phyloP scores from a whole-genome alignment of 2,113 vertebrate species.

The Fulica atra region DNA sequence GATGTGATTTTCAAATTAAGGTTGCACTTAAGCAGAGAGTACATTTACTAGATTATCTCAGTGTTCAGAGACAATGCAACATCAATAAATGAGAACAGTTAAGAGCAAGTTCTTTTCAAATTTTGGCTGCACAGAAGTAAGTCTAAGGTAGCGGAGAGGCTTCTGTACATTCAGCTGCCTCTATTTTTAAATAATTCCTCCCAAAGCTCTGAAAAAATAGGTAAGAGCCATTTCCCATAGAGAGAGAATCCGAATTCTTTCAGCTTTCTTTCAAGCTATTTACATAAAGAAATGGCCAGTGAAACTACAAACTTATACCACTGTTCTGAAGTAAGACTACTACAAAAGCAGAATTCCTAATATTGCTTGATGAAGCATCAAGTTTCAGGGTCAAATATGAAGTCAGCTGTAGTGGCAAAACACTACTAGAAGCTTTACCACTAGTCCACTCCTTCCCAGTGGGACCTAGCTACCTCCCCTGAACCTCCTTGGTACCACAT shows the following conservation, averaged over 20 bases:
- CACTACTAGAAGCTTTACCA: neutral
- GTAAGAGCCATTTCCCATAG: neutral
- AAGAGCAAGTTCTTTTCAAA: neutral
- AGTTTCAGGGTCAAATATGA: neutral
- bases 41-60: constrained; percentile 29
- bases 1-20: constrained; percentile 44
- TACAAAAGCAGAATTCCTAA: neutral
- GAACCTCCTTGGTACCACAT: neutral
- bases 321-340: neutral
- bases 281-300: neutral
- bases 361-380: neutral
- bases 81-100: neutral
- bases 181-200: neutral
- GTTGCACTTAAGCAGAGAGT: neutral
- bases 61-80: neutral
- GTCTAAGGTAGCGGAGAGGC: neutral
- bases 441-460: neutral
- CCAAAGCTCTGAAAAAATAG: no score
- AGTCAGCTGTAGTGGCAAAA: neutral
- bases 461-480: neutral
- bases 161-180: neutral
- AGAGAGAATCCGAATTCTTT: neutral
- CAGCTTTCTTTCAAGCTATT: neutral
- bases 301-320: neutral
- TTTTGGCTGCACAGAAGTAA: neutral